A percentile compares a stretch with the other conserved stretches of the same genome.
phyloP scores from a whole-genome alignment of 2,797 vertebrate genomes.

The Falco rusticolus region DNA sequence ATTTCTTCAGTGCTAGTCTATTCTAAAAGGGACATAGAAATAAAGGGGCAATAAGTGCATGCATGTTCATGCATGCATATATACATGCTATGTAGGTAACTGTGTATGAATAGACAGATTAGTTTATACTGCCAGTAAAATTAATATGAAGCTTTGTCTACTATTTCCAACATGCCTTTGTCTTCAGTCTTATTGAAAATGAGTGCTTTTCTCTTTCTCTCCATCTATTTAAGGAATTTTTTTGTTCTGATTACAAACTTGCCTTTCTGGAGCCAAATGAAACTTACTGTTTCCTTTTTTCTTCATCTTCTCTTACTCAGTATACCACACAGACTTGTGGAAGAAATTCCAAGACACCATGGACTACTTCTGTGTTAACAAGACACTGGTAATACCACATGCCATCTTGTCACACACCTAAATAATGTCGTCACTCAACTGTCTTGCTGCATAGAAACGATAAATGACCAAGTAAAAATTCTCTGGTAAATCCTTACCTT shows the following conservation, averaged over 20 bases:
- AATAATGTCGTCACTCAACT: conserved; percentile 10
- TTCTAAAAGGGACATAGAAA: background rate
- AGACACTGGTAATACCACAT: background rate
- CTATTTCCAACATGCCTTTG: background rate
- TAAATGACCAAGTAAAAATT: background rate
- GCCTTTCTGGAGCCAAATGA: background rate
- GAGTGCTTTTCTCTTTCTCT: background rate
- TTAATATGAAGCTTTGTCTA: background rate
- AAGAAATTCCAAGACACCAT: background rate
- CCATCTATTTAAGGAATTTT: background rate
- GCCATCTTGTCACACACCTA: background rate
- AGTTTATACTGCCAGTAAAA: background rate
- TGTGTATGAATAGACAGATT: background rate
- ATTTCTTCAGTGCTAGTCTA: background rate
- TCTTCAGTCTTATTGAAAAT: background rate
- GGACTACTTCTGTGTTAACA: background rate
- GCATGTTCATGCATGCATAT: no score
- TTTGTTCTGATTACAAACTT: background rate
- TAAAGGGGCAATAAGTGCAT: background rate
- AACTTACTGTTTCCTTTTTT: background rate
- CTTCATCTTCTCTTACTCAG: background rate
- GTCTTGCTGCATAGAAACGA: background rate
- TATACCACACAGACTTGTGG: background rate
- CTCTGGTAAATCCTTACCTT: background rate
- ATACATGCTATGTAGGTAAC: background rate